Conservation (phyloP, 2,797 vertebrate genomes). For the Iguana delicatissima region DNA sequence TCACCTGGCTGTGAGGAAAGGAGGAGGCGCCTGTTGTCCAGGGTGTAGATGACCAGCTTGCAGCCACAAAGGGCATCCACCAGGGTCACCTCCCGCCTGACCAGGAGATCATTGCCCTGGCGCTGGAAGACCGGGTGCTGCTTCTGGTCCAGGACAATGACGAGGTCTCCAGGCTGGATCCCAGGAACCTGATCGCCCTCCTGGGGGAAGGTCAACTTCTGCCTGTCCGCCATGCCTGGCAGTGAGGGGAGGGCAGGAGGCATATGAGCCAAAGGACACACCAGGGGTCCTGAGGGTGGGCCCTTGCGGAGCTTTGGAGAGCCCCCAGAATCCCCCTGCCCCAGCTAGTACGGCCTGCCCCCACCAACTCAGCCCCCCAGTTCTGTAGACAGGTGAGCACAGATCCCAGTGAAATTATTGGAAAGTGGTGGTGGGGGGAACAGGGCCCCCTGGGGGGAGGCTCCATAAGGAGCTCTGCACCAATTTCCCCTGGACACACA, state of each 20-base stretch:
- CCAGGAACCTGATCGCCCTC: slow-evolving; percentile 76
- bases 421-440: no score
- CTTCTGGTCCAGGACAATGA: slow-evolving; percentile 75
- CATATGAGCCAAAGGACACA: no score
- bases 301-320: background rate
- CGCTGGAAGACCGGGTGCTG: slow-evolving; percentile 70
- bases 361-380: no score
- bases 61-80: slow-evolving; percentile 75
- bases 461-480: no score
- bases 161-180: slow-evolving; percentile 72
- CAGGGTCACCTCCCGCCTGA: slow-evolving; percentile 72
- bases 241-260: no score
- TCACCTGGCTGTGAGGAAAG: slow-evolving; percentile 71
- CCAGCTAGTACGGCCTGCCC: no score
- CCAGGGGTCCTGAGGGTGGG: background rate
- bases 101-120: slow-evolving; percentile 59
- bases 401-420: no score
- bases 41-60: slow-evolving; percentile 68
- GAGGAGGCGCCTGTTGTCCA: slow-evolving; percentile 74
- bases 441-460: no score
- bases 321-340: no score
- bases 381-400: no score
- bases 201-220: slow-evolving; percentile 76
- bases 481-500: background rate
- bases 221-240: slow-evolving; percentile 73